phyloP scores from a whole-genome alignment of 2,113 vertebrate species.

The Piliocolobus tephrosceles region DNA sequence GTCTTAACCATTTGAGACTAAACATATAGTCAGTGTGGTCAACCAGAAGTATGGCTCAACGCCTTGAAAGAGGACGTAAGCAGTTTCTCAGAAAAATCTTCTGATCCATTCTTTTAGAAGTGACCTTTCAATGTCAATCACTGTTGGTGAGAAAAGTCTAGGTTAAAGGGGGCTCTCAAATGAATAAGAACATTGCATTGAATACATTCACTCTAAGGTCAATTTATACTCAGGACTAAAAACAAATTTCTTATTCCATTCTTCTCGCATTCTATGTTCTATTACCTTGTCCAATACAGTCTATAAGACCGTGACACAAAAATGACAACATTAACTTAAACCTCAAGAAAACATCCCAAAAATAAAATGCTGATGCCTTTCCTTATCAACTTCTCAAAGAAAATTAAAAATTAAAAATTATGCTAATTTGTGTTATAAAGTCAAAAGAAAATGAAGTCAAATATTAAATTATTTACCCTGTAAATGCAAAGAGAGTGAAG shows the following conservation, averaged over 20 bases:
- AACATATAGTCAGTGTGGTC: neutral
- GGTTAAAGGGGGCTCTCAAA: neutral
- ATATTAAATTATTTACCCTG: neutral
- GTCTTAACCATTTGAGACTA: neutral
- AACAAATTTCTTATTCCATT: neutral
- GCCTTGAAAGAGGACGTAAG: neutral
- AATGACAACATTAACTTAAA: neutral
- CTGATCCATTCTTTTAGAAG: neutral
- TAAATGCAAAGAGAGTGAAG: slow-evolving; percentile 23
- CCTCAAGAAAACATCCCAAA: neutral
- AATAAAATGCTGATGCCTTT: neutral
- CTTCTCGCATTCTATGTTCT: neutral
- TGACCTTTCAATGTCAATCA: neutral
- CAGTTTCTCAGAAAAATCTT: neutral
- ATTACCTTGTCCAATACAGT: neutral
- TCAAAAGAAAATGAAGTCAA: slow-evolving; percentile 14
- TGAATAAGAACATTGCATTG: neutral
- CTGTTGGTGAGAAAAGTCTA: neutral
- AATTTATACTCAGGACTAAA: neutral
- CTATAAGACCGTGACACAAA: neutral
- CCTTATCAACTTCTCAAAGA: neutral
- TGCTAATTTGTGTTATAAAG: neutral
- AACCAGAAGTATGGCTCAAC: neutral
- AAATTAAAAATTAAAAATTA: neutral
- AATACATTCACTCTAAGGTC: neutral